Evolutionary conservation across 2,113 vertebrate species (phyloP).

Genomic region (Gavialis gangeticus): DNA sequence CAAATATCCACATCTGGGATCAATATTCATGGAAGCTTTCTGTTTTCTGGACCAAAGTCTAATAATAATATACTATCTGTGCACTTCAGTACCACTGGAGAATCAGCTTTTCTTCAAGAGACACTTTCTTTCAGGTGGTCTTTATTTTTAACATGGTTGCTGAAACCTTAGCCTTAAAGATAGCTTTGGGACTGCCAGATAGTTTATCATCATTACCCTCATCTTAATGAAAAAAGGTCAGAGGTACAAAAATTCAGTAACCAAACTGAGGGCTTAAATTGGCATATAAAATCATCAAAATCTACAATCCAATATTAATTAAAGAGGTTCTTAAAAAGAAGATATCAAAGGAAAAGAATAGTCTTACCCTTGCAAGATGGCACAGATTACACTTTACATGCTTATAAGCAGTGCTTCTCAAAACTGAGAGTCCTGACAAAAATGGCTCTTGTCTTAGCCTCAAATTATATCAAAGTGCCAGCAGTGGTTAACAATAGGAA

Average conservation of each 20-base stretch:
- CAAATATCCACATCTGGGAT: neutral
- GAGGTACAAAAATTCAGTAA: neutral
- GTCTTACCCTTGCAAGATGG: neutral
- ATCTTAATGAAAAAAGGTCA: neutral
- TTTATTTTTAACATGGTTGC: neutral
- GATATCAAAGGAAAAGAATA: neutral
- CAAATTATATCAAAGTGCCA: neutral
- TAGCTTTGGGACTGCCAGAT: neutral
- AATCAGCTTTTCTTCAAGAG: neutral
- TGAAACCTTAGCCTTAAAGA: neutral
- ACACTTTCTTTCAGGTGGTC: neutral
- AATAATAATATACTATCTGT: neutral
- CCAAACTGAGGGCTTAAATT: too few relatives aligned
- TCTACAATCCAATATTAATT: too few relatives aligned
- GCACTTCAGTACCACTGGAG: neutral
- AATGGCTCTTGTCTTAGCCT: neutral
- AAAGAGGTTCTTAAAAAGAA: too few relatives aligned
- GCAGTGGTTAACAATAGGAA: neutral
- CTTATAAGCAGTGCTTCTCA: neutral
- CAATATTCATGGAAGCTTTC: neutral
- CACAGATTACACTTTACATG: neutral
- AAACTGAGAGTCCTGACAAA: neutral
- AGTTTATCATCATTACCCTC: neutral
- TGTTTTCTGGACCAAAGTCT: neutral
- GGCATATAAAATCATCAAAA: too few relatives aligned